phyloP scores from a whole-genome alignment of 2,888 invertebrate genomes.

The Noctuana brunneofusca region DNA sequence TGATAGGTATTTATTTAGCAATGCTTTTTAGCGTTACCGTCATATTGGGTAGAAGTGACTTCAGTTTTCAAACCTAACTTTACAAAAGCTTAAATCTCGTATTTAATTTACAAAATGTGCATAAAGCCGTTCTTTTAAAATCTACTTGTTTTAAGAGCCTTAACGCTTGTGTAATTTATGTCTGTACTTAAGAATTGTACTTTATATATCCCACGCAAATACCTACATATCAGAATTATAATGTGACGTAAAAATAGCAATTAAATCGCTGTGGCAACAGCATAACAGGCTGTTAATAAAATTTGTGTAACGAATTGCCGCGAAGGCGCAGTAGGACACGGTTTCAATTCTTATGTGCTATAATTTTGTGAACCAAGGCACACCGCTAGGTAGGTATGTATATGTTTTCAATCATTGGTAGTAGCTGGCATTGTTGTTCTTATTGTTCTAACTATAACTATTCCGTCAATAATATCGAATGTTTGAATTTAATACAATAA shows the following conservation, averaged over 20 bases:
- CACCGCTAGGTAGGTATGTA: no score
- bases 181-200: background rate
- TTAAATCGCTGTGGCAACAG: constrained; percentile 29
- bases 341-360: constrained; percentile 17
- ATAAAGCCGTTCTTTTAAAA: no score
- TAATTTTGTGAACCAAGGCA: constrained; percentile 16
- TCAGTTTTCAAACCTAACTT: no score
- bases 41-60: no score
- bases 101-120: no score
- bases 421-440: background rate
- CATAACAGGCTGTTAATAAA: constrained; percentile 29
- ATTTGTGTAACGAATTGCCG: constrained; percentile 33
- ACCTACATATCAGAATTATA: constrained; percentile 27
- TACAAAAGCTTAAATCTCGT: no score
- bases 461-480: no score
- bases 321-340: constrained; percentile 29
- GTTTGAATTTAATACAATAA: background rate
- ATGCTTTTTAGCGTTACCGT: no score
- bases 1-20: no score
- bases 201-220: constrained; percentile 8
- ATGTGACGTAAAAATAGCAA: constrained; percentile 27
- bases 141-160: no score
- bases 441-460: background rate
- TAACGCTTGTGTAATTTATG: background rate
- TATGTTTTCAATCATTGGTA: constrained; percentile 6